These are phyloP conservation scores for Axis porcinus DNA, from an alignment of 2,113 vertebrate species.

Conservation along the genomic window DNA sequence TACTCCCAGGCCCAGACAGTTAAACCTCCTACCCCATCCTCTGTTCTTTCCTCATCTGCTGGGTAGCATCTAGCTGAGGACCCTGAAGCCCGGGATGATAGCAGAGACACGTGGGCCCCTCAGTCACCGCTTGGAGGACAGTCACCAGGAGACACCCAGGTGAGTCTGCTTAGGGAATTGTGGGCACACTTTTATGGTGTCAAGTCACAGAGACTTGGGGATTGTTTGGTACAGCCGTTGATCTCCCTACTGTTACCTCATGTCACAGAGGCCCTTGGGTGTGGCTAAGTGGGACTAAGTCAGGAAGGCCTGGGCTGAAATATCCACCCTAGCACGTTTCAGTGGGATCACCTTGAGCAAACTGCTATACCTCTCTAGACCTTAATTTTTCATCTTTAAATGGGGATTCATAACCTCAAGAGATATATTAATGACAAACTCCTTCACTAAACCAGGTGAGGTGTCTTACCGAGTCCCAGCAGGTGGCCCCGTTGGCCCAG, in stretches of 20 bases:
- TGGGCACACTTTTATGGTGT: not conserved
- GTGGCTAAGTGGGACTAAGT: not conserved
- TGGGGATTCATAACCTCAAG: not conserved
- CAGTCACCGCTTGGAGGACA: not conserved
- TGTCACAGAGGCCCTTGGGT: not conserved
- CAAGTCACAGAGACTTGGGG: not conserved
- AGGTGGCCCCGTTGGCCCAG: fast-evolving
- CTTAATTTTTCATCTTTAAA: not conserved
- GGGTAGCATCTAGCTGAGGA: not conserved
- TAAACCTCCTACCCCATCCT: not conserved
- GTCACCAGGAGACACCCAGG: not conserved
- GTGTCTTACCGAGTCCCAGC: not conserved
- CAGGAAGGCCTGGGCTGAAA: not conserved
- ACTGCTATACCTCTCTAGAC: not conserved
- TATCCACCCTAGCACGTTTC: not conserved
- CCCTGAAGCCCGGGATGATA: fast-evolving
- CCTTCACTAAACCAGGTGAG: not conserved
- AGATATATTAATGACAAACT: no score
- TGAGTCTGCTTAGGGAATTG: not conserved
- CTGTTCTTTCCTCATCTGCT: not conserved
- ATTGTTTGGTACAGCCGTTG: not conserved
- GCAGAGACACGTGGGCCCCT: not conserved
- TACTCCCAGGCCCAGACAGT: no score
- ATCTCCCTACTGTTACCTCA: not conserved
- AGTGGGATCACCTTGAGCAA: not conserved